These are phyloP conservation scores for Phalacrocorax aristotelis DNA, from an alignment of 2,113 vertebrate genomes.

Conservation along the genomic window DNA sequence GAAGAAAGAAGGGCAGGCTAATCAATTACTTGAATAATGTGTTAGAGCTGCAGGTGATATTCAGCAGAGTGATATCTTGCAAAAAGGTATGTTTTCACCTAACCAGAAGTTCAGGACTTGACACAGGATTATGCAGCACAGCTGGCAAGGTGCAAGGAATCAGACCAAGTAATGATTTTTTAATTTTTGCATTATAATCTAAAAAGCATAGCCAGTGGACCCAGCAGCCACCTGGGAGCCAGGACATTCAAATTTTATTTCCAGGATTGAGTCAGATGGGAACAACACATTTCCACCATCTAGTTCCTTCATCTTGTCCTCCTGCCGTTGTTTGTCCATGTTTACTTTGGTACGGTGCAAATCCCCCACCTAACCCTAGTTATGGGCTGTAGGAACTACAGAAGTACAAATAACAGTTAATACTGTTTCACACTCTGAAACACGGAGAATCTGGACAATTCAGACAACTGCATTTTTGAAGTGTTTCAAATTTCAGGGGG, in stretches of 20 bases:
- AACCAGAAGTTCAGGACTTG: background rate
- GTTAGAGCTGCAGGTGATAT: background rate
- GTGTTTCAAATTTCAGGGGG: background rate
- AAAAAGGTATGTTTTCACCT: background rate
- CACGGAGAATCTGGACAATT: background rate
- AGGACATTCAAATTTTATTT: background rate
- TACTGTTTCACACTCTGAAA: background rate
- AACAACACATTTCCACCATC: background rate
- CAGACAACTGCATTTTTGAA: background rate
- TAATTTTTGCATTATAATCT: background rate
- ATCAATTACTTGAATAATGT: background rate
- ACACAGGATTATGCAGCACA: background rate
- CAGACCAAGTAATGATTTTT: background rate
- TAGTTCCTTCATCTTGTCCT: background rate
- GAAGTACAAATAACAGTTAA: background rate
- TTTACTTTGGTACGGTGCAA: background rate
- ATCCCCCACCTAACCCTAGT: too few relatives aligned
- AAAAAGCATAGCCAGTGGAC: background rate
- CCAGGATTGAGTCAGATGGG: background rate
- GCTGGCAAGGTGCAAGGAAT: background rate
- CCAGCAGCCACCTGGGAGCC: background rate
- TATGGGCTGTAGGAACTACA: background rate
- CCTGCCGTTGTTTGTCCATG: accelerated
- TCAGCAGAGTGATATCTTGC: background rate
- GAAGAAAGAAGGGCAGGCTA: background rate